phyloP scores from a whole-genome alignment of 2,888 invertebrate genomes.

The Acrobasis repandana region DNA sequence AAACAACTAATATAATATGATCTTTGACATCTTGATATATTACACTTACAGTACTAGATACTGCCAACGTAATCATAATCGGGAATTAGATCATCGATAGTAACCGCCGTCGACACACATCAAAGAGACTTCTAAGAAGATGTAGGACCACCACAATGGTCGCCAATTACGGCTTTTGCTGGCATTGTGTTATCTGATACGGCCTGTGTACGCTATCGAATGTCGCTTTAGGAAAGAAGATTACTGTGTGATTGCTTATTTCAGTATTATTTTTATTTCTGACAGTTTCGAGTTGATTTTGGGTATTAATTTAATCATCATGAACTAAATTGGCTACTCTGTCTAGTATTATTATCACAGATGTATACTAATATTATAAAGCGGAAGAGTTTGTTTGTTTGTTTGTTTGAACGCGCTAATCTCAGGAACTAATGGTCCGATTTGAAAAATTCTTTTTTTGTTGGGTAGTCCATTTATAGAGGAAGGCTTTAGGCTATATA shows the following conservation, averaged over 20 bases:
- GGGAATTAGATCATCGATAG: slow-evolving; percentile 24
- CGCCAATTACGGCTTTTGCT: slow-evolving; percentile 45
- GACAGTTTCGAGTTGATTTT: neutral
- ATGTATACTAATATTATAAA: too few species aligned
- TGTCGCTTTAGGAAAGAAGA: slow-evolving; percentile 12
- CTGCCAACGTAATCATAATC: slow-evolving; percentile 18
- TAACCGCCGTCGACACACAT: neutral
- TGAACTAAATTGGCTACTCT: too few species aligned
- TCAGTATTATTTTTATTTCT: neutral
- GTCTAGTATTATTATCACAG: too few species aligned
- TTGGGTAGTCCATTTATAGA: too few species aligned
- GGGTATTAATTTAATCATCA: too few species aligned
- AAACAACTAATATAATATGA: too few species aligned
- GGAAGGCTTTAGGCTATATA: too few species aligned
- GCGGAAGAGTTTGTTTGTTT: too few species aligned
- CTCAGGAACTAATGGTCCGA: too few species aligned
- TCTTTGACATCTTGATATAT: neutral
- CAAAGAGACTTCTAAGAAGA: slow-evolving; percentile 45
- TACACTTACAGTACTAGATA: neutral
- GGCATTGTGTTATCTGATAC: slow-evolving; percentile 53
- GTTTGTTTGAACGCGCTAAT: too few species aligned
- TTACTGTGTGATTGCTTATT: slow-evolving; percentile 12
- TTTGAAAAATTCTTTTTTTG: too few species aligned
- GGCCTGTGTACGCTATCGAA: slow-evolving; percentile 40
- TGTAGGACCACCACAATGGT: slow-evolving; percentile 48